Conservation (phyloP, 2,797 vertebrate species). For the Sylvia borin region DNA sequence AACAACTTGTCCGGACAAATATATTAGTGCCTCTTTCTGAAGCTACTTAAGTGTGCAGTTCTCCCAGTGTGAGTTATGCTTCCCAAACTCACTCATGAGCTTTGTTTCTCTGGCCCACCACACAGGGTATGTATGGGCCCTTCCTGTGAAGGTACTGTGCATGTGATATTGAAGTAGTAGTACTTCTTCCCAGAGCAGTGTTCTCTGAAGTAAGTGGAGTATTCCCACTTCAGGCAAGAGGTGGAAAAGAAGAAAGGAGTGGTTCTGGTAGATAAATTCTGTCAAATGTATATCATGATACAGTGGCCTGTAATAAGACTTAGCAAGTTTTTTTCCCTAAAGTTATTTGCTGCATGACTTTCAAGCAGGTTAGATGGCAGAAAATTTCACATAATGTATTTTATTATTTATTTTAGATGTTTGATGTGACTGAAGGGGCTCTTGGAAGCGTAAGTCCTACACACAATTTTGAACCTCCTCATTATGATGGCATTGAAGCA, state of each 20-base stretch:
- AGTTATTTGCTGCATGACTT: background rate
- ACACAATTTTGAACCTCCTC: constrained; percentile 96
- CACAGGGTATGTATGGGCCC: background rate
- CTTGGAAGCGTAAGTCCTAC: constrained; percentile 90
- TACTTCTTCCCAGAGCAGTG: background rate
- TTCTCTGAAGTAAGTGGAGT: background rate
- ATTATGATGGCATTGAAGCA: constrained; percentile 97
- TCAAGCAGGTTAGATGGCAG: background rate
- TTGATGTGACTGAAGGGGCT: constrained; percentile 92
- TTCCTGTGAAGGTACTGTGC: background rate
- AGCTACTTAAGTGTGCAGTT: background rate
- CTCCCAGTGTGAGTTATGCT: background rate
- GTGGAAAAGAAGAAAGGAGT: background rate
- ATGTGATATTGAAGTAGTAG: background rate
- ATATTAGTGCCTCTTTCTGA: background rate
- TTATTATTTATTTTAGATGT: constrained; percentile 83
- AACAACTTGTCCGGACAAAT: background rate
- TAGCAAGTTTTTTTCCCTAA: background rate
- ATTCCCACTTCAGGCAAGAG: background rate
- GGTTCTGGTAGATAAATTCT: background rate
- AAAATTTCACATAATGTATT: background rate
- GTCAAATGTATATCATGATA: background rate
- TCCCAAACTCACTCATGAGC: background rate
- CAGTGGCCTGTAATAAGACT: background rate
- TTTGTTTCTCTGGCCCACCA: background rate